Evolutionary conservation across 2,888 invertebrate genomes (phyloP).

Genomic region (Tethea ocularis): DNA sequence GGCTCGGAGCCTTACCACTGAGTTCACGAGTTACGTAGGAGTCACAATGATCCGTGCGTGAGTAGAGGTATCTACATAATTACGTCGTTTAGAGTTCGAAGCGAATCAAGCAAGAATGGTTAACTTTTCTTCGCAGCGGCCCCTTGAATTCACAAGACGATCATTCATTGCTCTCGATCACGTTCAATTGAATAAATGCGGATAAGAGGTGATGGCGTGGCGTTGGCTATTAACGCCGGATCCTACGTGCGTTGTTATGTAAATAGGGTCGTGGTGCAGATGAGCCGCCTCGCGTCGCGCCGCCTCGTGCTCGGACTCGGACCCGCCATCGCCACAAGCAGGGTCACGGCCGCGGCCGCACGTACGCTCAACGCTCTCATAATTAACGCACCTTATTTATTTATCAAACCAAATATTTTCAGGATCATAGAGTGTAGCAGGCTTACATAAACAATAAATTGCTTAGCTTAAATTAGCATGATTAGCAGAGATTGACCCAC

Average conservation of each 20-base stretch:
- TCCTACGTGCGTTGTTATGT: constrained; percentile 65
- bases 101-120: constrained; percentile 14
- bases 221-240: constrained; percentile 50
- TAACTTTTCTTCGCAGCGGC: constrained; percentile 26
- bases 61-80: background rate
- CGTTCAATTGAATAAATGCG: constrained; percentile 77
- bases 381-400: constrained; percentile 18
- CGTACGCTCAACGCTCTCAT: constrained; percentile 42
- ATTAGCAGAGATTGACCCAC: too few relatives aligned
- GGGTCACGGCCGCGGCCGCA: constrained; percentile 46
- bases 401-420: background rate
- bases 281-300: constrained; percentile 19
- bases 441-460: too few relatives aligned
- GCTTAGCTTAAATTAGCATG: too few relatives aligned
- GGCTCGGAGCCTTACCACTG: background rate
- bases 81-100: background rate
- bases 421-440: too few relatives aligned
- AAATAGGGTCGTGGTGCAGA: constrained; percentile 50
- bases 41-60: background rate
- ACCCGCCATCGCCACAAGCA: constrained; percentile 17
- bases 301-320: constrained; percentile 10
- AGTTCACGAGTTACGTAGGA: background rate
- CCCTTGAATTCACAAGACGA: constrained; percentile 55
- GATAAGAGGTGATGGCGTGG: constrained; percentile 51
- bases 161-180: constrained; percentile 71